Evolutionary conservation across 1,140 invertebrate species (phyloP).

Genomic region (Rhizoglyphus robini): DNA sequence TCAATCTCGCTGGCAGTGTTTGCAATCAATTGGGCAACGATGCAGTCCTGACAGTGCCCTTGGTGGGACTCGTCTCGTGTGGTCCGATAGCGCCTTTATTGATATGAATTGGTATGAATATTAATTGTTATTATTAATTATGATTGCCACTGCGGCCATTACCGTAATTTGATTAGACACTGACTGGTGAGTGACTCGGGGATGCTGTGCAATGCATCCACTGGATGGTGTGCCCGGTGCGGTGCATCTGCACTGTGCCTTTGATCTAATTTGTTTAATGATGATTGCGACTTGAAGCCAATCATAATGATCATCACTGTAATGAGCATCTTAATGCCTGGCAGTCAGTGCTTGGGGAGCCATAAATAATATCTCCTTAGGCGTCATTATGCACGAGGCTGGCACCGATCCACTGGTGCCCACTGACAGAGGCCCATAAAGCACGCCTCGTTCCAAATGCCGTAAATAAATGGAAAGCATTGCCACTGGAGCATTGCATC

Average conservation of each 20-base stretch:
- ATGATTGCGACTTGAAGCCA: slow-evolving; percentile 4
- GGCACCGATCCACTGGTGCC: no score
- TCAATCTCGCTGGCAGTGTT: no score
- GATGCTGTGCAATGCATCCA: no score
- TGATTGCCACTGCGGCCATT: slow-evolving; percentile 2
- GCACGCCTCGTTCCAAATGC: no score
- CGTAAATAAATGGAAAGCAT: no score
- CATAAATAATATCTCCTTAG: slow-evolving; percentile 14
- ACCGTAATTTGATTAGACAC: slow-evolving; percentile 4
- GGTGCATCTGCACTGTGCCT: not conserved
- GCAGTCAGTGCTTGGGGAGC: not conserved
- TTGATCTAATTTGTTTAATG: slow-evolving; percentile 15
- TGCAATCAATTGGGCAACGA: no score
- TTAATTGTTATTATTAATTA: not conserved
- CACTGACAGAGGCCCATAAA: not conserved
- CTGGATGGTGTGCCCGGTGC: not conserved
- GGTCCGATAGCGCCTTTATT: not conserved
- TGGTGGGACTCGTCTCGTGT: no score
- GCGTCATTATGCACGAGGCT: slow-evolving; percentile 13
- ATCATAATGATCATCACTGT: slow-evolving; percentile 7
- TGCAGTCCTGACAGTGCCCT: no score
- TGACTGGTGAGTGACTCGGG: no score
- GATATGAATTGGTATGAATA: not conserved
- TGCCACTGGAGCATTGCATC: no score
- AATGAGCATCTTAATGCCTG: slow-evolving; percentile 4